A percentile compares a stretch with the other conserved stretches of the same genome.
Conservation (phyloP, 2,888 invertebrate genomes). For the Tenthredo mesomela region DNA sequence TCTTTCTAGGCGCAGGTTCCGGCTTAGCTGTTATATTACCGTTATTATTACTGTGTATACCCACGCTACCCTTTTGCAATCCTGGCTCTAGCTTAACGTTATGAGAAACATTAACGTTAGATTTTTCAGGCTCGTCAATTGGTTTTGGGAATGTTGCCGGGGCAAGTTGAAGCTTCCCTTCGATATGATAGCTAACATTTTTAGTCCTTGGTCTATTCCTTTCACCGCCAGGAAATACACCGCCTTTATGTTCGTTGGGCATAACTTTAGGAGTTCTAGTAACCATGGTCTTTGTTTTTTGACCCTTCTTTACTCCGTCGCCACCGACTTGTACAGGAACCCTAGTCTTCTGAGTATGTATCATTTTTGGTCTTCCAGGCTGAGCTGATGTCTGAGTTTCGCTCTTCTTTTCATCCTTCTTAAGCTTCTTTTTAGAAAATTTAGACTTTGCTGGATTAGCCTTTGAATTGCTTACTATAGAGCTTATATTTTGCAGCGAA, state of each 20-base stretch:
- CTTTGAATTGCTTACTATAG: conserved; percentile 77
- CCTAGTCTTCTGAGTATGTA: conserved; percentile 86
- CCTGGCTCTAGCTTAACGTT: conserved; percentile 62
- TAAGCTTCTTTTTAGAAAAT: conserved; percentile 70
- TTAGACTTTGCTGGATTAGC: conserved; percentile 71
- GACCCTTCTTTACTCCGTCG: conserved; percentile 80
- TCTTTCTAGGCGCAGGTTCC: conserved; percentile 59
- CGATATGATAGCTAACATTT: conserved; percentile 83
- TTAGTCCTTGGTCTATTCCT: conserved; percentile 82
- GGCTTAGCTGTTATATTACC: conserved; percentile 62
- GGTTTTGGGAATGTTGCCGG: conserved; percentile 79
- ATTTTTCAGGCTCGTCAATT: conserved; percentile 62
- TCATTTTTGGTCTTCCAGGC: conserved; percentile 85
- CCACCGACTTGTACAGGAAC: conserved; percentile 79
- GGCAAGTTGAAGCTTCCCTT: conserved; percentile 79
- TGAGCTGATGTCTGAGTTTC: conserved; percentile 75
- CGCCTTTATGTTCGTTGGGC: conserved; percentile 74
- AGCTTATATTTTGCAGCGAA: conserved; percentile 76
- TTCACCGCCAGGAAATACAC: conserved; percentile 77
- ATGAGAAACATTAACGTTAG: neutral
- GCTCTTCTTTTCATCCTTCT: conserved; percentile 74
- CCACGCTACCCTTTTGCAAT: conserved; percentile 58
- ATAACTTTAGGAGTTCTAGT: conserved; percentile 79
- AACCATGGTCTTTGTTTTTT: conserved; percentile 81
- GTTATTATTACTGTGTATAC: conserved; percentile 71